Evolutionary conservation across 2,113 vertebrate genomes (phyloP), one percentile per base, ranked within the genome.

Genomic region (Maccullochella peelii): DNA sequence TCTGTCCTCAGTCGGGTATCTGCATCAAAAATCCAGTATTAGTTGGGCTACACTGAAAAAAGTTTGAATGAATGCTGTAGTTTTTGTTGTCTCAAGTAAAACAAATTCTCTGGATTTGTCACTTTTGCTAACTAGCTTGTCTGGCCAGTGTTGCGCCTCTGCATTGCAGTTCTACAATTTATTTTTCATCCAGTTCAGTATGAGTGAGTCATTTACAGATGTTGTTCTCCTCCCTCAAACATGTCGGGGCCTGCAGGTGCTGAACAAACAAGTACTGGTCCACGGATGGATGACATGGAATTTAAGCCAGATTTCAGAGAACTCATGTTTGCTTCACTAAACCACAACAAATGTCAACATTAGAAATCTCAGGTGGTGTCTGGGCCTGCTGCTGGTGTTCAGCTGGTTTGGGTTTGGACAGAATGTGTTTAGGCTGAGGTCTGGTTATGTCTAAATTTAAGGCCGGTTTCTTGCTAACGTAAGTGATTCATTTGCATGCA

Each of bases 231-330:
- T 73, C 62, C 40, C 55, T 81, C 7, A 0, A 69, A 47, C 33
- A 54, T 79, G 83, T 83, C 27, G 15, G 6, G 55, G 57, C 83
- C 6, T 47, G 82, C 63, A 36, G 54, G 59, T 18, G 1, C 21
- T 70, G 5, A 65, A 16, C 63, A 69, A 70, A 50, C 40, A 49
- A 40, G 38, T 59, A 36, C 54, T 44, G 14, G 15, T 74, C 47
- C 1, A 83, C 5, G 1, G 27, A 65, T 83, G 23, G 30, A 61
- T 75, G 9, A 40, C 25, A 23, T 63, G 55, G 77, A 74, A 79
- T 49, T 23, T 44, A 62, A 82, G 80, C 11, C 15, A 62, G 3
- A 44, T n/a, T 55, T 61, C 10, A 59, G 15, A 57, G 38, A 38
- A 25, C 4, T 27, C 30, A 23, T 25, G 7, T 27, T 38, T 8